Evolutionary conservation across 2,888 invertebrate species (phyloP).

Genomic region (Leptinotarsa rubiginosa): DNA sequence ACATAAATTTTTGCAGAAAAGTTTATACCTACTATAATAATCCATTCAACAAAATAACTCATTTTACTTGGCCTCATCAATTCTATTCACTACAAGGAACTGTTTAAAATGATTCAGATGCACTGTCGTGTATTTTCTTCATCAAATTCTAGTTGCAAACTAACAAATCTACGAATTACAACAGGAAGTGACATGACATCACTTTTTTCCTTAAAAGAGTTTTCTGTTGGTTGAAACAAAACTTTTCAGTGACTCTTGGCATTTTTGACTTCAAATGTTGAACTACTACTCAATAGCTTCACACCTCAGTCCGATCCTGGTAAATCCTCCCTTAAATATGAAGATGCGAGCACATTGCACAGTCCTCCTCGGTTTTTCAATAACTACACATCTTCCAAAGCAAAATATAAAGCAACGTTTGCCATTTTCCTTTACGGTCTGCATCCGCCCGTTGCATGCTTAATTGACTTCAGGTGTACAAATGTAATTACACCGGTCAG

Average conservation of each 20-base stretch:
- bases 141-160: too few relatives aligned
- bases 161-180: too few relatives aligned
- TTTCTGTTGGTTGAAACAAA: not conserved
- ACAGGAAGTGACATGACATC: not conserved
- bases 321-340: not conserved
- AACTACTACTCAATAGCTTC: too few relatives aligned
- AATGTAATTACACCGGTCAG: conserved; percentile 58
- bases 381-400: conserved; percentile 47
- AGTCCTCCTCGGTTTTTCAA: conserved; percentile 43
- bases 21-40: too few relatives aligned
- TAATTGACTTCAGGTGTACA: conserved; percentile 58
- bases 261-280: not conserved
- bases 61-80: too few relatives aligned
- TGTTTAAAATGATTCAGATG: too few relatives aligned
- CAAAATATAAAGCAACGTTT: conserved; percentile 51
- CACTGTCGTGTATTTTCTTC: too few relatives aligned
- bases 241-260: not conserved
- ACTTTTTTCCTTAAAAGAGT: not conserved
- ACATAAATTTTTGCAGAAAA: too few relatives aligned
- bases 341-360: conserved; percentile 21
- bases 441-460: conserved; percentile 44
- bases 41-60: too few relatives aligned
- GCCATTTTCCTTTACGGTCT: conserved; percentile 21
- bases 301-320: not conserved
- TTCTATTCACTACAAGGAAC: too few relatives aligned